Evolutionary conservation across 2,113 vertebrate genomes (phyloP).

Genomic region (Oreochromis aureus): DNA sequence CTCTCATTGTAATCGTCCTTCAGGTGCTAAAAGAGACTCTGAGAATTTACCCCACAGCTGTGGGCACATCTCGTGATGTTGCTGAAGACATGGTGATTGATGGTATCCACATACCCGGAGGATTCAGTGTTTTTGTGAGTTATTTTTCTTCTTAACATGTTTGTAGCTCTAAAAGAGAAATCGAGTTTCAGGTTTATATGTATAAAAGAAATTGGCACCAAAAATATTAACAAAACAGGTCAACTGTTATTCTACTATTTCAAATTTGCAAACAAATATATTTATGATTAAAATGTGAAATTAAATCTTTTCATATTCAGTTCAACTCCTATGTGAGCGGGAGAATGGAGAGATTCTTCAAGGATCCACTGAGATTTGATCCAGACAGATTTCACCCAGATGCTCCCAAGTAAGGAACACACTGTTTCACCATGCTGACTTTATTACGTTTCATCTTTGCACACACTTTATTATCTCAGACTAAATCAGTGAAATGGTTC

Average conservation of each 20-base stretch:
- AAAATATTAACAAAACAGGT: neutral
- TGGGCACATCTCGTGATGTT: constrained; percentile 74
- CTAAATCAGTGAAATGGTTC: neutral
- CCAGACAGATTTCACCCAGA: constrained; percentile 86
- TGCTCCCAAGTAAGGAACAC: constrained; percentile 79
- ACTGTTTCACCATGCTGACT: too few species aligned
- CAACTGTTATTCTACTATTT: too few species aligned
- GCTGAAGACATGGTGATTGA: constrained; percentile 69
- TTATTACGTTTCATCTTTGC: accelerated
- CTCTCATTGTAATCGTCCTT: neutral
- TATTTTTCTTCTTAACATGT: neutral
- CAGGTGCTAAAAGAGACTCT: constrained; percentile 90
- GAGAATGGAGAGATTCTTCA: constrained; percentile 84
- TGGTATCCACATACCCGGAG: constrained; percentile 72
- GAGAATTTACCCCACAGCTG: constrained; percentile 78
- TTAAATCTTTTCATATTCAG: constrained; percentile 49
- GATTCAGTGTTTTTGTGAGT: constrained; percentile 33
- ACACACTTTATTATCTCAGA: neutral
- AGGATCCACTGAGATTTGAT: constrained; percentile 50
- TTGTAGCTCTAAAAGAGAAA: neutral
- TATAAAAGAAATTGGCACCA: neutral
- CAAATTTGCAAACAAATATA: too few species aligned
- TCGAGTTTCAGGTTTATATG: neutral
- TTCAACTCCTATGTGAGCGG: constrained; percentile 78
- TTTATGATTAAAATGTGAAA: too few species aligned